These are phyloP conservation scores for Ammodytes marinus DNA, from an alignment of 2,113 vertebrate species.

Conservation along the genomic window DNA sequence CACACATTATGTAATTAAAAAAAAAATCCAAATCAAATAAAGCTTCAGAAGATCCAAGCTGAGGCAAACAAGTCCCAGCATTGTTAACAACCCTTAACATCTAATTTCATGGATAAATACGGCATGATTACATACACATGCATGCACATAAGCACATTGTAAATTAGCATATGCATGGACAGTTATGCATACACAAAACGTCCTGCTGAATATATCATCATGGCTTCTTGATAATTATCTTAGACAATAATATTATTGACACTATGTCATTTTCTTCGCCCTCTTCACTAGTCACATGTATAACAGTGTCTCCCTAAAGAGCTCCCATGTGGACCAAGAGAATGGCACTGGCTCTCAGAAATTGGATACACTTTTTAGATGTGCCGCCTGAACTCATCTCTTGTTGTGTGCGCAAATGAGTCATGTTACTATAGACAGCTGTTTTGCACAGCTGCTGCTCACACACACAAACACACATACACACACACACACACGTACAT, in stretches of 20 bases:
- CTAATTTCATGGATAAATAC: constrained; percentile 33
- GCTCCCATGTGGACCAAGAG: constrained; percentile 14
- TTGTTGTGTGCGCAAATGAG: constrained; percentile 41
- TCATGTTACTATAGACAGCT: constrained; percentile 69
- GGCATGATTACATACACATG: not conserved
- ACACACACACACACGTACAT: constrained; percentile 19
- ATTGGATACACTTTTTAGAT: constrained; percentile 40
- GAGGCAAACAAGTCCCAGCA: constrained; percentile 9
- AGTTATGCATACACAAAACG: constrained; percentile 5
- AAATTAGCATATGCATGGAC: constrained; percentile 6
- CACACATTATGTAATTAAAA: not conserved
- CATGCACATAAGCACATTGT: constrained; percentile 4
- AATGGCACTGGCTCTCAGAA: constrained; percentile 36
- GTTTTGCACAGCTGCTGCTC: constrained; percentile 68
- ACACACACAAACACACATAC: constrained; percentile 10
- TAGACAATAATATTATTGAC: not conserved
- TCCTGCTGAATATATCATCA: constrained; percentile 7
- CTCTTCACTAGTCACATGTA: constrained; percentile 7
- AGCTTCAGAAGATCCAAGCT: constrained; percentile 6
- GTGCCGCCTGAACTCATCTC: constrained; percentile 46
- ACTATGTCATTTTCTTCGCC: not conserved
- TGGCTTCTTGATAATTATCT: not conserved
- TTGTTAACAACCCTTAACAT: constrained; percentile 16
- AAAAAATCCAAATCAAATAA: constrained; percentile 17
- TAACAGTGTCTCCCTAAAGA: constrained; percentile 23